A percentile compares a stretch with the other conserved stretches of the same genome.
Conservation (phyloP, 2,797 vertebrate species). For the Anolis apletophallus region DNA sequence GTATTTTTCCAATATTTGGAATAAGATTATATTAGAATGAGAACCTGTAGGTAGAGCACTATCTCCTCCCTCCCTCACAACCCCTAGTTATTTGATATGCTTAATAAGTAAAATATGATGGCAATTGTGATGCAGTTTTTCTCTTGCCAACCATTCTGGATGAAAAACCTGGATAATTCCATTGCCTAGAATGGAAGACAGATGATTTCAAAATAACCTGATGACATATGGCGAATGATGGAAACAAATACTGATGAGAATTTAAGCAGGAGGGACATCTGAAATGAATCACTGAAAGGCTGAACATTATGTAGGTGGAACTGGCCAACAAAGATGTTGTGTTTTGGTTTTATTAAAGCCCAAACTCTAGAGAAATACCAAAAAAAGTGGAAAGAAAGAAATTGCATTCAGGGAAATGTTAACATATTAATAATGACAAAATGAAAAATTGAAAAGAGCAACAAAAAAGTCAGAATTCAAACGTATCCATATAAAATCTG, state of each 20-base stretch:
- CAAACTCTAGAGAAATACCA: slow-evolving; percentile 12
- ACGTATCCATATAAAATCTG: slow-evolving; percentile 14
- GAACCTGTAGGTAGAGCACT: not conserved
- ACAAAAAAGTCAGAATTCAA: slow-evolving; percentile 47
- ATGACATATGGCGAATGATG: slow-evolving; percentile 74
- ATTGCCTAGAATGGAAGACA: slow-evolving; percentile 50
- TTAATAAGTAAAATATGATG: not conserved
- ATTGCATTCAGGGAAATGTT: not conserved
- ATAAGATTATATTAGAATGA: not conserved
- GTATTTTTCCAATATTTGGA: not conserved
- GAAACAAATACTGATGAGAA: slow-evolving; percentile 75
- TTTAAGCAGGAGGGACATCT: slow-evolving; percentile 76
- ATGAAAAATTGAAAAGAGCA: slow-evolving; percentile 38
- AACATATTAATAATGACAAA: slow-evolving; percentile 41
- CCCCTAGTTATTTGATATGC: not conserved
- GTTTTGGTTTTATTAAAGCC: slow-evolving; percentile 6
- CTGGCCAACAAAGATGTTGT: slow-evolving; percentile 71
- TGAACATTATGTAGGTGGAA: slow-evolving; percentile 76
- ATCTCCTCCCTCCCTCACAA: not conserved
- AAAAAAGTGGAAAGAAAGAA: slow-evolving; percentile 69
- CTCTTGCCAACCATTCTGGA: not conserved
- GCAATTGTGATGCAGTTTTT: not conserved
- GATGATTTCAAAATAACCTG: slow-evolving; percentile 70
- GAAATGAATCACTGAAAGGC: slow-evolving; percentile 79
- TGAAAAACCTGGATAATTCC: slow-evolving; percentile 49